Conservation (phyloP, 2,888 invertebrate genomes). For the Helicoverpa assulta region DNA sequence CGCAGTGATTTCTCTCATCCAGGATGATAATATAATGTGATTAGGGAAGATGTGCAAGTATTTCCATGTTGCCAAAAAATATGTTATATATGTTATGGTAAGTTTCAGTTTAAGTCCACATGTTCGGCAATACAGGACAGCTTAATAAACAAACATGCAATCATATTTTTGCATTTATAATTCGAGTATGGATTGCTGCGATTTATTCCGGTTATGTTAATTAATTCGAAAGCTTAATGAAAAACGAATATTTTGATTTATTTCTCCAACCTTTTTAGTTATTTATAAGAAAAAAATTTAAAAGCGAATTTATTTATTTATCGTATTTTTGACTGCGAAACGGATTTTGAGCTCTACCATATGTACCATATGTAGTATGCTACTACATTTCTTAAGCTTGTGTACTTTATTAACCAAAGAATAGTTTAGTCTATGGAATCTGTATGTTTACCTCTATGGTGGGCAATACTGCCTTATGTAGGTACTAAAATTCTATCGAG, state of each 20-base stretch:
- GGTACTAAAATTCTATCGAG: conserved; percentile 18
- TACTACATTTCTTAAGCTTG: too few relatives aligned
- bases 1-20: background rate
- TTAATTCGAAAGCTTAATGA: background rate
- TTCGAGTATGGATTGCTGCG: background rate
- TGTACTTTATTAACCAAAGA: background rate
- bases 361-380: too few relatives aligned
- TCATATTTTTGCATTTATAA: background rate
- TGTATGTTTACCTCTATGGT: too few relatives aligned
- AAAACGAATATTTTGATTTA: background rate
- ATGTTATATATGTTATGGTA: too few relatives aligned
- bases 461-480: background rate
- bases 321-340: too few relatives aligned
- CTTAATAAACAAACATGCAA: background rate
- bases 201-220: background rate
- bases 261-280: too few relatives aligned
- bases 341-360: too few relatives aligned
- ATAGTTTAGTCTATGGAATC: background rate
- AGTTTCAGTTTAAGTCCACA: too few relatives aligned
- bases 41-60: background rate
- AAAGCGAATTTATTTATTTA: too few relatives aligned
- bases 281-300: too few relatives aligned
- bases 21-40: background rate
- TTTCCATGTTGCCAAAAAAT: too few relatives aligned
- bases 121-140: too few relatives aligned